Evolutionary conservation across 2,113 vertebrate genomes (phyloP).

Genomic region (Spermophilus dauricus): DNA sequence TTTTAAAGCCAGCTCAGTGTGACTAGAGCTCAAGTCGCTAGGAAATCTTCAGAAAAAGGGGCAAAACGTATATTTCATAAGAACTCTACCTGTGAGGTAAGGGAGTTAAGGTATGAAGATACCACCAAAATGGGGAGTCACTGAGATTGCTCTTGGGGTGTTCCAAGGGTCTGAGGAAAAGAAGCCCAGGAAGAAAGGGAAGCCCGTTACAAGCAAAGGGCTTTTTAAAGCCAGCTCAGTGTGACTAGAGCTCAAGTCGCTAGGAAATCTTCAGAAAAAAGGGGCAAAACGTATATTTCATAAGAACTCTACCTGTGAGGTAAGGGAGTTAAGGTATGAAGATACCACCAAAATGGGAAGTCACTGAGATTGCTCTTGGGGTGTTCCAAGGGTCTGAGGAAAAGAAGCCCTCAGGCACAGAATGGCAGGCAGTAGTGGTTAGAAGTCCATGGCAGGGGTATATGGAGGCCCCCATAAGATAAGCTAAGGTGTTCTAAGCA

Average conservation of each 20-base stretch:
- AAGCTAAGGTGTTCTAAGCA: not conserved
- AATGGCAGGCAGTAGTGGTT: not conserved
- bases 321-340: not conserved
- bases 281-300: not conserved
- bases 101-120: not conserved
- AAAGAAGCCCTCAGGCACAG: no score
- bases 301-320: not conserved
- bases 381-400: not conserved
- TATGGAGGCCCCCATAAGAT: no score
- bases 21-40: no score
- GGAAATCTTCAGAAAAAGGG: not conserved
- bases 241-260: no score
- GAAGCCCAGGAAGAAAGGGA: not conserved
- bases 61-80: not conserved
- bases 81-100: not conserved
- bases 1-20: not conserved
- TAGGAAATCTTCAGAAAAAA: not conserved
- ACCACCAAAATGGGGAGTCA: not conserved
- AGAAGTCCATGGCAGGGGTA: fast-evolving
- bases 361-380: not conserved
- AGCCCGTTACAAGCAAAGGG: not conserved
- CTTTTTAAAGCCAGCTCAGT: not conserved
- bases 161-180: not conserved
- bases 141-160: fast-evolving
- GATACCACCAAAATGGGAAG: not conserved